A percentile compares a stretch with the other conserved stretches of the same genome.
Conservation (phyloP, 2,888 invertebrate species). For the Oeneis ivallda region DNA sequence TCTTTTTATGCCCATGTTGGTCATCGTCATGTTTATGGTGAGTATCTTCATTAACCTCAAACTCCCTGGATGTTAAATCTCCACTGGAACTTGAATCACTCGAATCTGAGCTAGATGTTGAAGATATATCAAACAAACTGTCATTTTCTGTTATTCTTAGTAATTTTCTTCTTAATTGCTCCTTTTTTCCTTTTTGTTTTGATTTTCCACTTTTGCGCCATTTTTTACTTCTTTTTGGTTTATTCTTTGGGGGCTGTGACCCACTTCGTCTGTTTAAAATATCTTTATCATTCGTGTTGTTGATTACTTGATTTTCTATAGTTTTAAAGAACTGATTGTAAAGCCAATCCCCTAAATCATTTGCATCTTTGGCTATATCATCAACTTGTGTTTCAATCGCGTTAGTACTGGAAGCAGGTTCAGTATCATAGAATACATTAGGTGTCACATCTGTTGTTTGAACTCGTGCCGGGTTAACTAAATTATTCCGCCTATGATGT, state of each 20-base stretch:
- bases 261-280: conserved; percentile 57
- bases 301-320: conserved; percentile 70
- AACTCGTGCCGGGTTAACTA: conserved; percentile 48
- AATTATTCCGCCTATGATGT: conserved; percentile 50
- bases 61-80: conserved; percentile 36
- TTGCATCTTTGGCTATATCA: conserved; percentile 59
- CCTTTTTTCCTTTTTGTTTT: conserved; percentile 45
- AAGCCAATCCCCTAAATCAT: conserved; percentile 72
- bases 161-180: conserved; percentile 55
- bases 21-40: conserved; percentile 38
- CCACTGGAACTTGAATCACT: conserved; percentile 45
- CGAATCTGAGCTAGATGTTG: conserved; percentile 42
- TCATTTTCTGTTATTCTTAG: conserved; percentile 67
- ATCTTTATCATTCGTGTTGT: conserved; percentile 54
- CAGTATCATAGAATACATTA: conserved; percentile 21
- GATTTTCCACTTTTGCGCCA: conserved; percentile 37
- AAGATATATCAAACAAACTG: conserved; percentile 62
- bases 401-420: conserved; percentile 43
- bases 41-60: conserved; percentile 24
- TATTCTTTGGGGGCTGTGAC: conserved; percentile 27
- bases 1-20: conserved; percentile 65
- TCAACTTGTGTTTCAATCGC: conserved; percentile 52
- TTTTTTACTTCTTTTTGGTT: conserved; percentile 35
- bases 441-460: conserved; percentile 28
- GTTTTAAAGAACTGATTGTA: conserved; percentile 76